Evolutionary conservation across 2,113 vertebrate species (phyloP).

Genomic region (Istiophorus platypterus): DNA sequence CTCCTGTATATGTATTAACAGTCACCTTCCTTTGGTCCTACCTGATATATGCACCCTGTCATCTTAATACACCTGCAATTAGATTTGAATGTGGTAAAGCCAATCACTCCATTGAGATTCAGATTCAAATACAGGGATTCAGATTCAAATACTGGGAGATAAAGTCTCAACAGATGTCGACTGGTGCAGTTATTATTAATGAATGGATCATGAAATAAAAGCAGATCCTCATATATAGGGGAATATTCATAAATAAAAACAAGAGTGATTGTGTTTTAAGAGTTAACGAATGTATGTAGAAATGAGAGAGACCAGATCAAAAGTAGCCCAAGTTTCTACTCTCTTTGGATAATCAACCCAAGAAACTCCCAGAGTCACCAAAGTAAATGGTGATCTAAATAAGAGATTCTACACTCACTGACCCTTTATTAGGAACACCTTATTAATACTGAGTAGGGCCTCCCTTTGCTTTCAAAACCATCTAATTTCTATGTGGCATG

Average conservation of each 20-base stretch:
- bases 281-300: background rate
- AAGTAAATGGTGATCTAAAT: too few species aligned
- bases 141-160: background rate
- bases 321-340: background rate
- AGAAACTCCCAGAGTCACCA: too few species aligned
- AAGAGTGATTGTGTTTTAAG: background rate
- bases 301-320: background rate
- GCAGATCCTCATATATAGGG: background rate
- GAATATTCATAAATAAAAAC: background rate
- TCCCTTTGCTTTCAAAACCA: too few species aligned
- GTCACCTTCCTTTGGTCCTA: background rate
- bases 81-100: background rate
- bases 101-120: conserved; percentile 1
- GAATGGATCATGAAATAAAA: background rate
- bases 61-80: background rate
- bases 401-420: too few species aligned
- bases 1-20: background rate
- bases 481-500: too few species aligned
- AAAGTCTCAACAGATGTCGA: background rate
- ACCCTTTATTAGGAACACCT: background rate
- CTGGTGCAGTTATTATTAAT: conserved; percentile 7
- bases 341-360: background rate
- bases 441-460: background rate
- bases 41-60: too few species aligned
- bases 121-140: background rate